phyloP scores from a whole-genome alignment of 2,797 vertebrate species.

The Tragelaphus eurycerus region DNA sequence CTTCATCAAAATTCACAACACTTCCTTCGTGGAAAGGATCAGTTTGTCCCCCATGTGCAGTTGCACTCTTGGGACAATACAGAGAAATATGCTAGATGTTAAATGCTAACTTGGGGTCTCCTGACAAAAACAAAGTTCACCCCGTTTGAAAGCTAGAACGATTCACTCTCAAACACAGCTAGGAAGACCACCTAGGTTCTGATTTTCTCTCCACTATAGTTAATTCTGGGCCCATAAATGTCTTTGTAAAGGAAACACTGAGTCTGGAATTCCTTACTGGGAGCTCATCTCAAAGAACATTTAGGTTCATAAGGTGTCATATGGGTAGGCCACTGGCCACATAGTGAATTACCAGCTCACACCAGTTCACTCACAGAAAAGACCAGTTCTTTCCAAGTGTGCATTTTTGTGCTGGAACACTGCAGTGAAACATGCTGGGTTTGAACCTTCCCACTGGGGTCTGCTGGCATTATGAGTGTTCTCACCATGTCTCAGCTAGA shows the following conservation, averaged over 20 bases:
- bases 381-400: not conserved
- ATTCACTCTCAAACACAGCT: not conserved
- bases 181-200: not conserved
- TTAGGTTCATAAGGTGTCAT: not conserved
- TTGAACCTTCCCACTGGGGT: not conserved
- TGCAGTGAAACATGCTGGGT: not conserved
- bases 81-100: not conserved
- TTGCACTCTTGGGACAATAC: not conserved
- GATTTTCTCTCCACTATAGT: not conserved
- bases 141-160: not conserved
- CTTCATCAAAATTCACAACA: not conserved
- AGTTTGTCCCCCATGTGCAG: not conserved
- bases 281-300: not conserved
- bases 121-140: not conserved
- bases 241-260: not conserved
- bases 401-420: not conserved
- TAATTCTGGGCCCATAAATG: not conserved
- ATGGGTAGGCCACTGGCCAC: not conserved
- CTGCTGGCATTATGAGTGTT: not conserved
- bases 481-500: not conserved
- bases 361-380: not conserved
- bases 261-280: not conserved
- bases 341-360: not conserved
- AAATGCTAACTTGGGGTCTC: not conserved
- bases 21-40: not conserved